phyloP scores from a whole-genome alignment of 2,888 invertebrate genomes.

The Falcaria lacertinaria region DNA sequence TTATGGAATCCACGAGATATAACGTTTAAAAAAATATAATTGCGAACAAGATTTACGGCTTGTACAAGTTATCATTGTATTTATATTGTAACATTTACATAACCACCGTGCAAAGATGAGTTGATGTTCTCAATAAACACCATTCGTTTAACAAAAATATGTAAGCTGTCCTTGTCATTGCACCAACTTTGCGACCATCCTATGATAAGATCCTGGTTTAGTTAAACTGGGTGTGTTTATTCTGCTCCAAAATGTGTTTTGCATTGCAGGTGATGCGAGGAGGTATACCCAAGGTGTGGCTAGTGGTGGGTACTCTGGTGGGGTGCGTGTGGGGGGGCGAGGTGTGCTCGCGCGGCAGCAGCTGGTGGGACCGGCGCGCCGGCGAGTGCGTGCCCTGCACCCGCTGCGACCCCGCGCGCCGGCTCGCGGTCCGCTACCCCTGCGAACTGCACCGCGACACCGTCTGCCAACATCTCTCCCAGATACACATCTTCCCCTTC shows the following conservation, averaged over 20 bases:
- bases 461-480: constrained; percentile 84
- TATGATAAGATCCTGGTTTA: too few relatives aligned
- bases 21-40: too few relatives aligned
- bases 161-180: not conserved
- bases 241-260: not conserved
- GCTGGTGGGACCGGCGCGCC: constrained; percentile 84
- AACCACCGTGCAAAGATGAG: too few relatives aligned
- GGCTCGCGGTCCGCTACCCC: constrained; percentile 83
- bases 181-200: too few relatives aligned
- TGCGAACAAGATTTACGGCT: too few relatives aligned
- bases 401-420: constrained; percentile 79
- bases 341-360: constrained; percentile 76
- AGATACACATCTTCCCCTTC: constrained; percentile 82
- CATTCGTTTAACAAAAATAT: too few relatives aligned
- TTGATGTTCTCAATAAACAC: too few relatives aligned
- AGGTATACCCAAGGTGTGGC: constrained; percentile 56
- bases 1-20: too few relatives aligned
- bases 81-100: too few relatives aligned
- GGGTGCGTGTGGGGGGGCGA: constrained; percentile 48
- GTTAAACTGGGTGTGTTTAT: too few relatives aligned
- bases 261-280: constrained; percentile 69
- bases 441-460: constrained; percentile 88
- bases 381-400: constrained; percentile 86
- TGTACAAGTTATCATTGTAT: too few relatives aligned
- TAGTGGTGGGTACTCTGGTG: constrained; percentile 62